Evolutionary conservation across 1,140 invertebrate species (phyloP).

Genomic region (Alviniconcha marisindica): DNA sequence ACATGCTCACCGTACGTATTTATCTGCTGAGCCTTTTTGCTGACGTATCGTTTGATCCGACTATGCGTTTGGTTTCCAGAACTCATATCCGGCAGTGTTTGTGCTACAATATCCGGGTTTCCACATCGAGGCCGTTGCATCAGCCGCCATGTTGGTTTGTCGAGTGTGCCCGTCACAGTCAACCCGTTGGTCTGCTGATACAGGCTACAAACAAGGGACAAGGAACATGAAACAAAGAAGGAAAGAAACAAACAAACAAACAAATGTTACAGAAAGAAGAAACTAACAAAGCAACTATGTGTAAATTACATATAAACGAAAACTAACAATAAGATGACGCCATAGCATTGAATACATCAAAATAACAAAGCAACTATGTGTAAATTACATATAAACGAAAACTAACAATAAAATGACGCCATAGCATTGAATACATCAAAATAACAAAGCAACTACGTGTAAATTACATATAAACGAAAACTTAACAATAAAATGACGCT

Average conservation of each 20-base stretch:
- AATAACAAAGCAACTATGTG: background rate
- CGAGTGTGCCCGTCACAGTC: constrained; percentile 45
- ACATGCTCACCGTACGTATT: background rate
- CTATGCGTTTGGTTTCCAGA: constrained; percentile 33
- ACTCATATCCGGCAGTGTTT: background rate
- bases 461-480: background rate
- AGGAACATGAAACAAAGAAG: background rate
- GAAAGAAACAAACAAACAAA: constrained; percentile 5
- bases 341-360: too few relatives aligned
- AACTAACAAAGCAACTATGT: background rate
- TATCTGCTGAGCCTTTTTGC: constrained; percentile 3
- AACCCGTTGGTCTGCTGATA: constrained; percentile 47
- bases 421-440: too few relatives aligned
- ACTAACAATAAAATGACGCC: background rate
- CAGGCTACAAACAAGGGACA: constrained; percentile 39
- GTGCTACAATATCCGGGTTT: constrained; percentile 41
- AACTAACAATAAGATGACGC: too few relatives aligned
- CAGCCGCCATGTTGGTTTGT: constrained; percentile 47
- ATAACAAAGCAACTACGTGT: background rate
- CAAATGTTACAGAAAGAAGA: background rate
- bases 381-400: background rate
- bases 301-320: background rate
- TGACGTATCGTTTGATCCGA: constrained; percentile 35
- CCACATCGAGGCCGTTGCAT: constrained; percentile 52
- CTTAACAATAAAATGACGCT: too few relatives aligned